phyloP scores from a whole-genome alignment of 2,797 vertebrate genomes.

The Sarcoramphus papa region DNA sequence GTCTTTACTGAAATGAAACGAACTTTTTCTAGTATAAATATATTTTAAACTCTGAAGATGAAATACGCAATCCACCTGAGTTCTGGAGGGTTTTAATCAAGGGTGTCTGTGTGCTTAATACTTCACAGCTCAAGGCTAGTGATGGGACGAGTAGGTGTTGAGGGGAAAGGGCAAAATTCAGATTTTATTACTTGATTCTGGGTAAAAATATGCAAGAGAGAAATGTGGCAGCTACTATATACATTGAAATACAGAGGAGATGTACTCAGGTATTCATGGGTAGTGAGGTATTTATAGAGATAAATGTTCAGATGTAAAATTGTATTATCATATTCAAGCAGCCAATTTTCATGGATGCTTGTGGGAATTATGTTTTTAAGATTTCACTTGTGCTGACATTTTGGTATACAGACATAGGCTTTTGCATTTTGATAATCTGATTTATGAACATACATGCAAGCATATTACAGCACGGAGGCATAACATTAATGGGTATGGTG shows the following conservation, averaged over 20 bases:
- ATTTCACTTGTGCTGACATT: not conserved
- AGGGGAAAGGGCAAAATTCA: not conserved
- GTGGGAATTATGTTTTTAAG: not conserved
- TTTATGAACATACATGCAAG: not conserved
- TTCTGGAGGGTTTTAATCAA: not conserved
- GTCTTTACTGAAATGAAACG: not conserved
- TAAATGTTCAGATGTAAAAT: not conserved
- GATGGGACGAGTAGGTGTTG: not conserved
- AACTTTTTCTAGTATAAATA: not conserved
- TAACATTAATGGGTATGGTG: too few species aligned
- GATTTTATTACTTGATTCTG: not conserved
- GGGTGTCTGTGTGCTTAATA: not conserved
- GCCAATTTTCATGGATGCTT: not conserved
- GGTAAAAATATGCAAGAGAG: not conserved
- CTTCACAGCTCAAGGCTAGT: not conserved
- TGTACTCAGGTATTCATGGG: not conserved
- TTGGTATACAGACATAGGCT: not conserved
- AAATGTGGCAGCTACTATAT: not conserved
- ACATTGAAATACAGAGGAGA: not conserved
- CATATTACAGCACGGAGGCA: rapidly evolving
- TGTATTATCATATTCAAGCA: not conserved
- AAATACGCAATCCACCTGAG: not conserved
- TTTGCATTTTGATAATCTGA: not conserved
- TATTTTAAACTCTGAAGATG: not conserved
- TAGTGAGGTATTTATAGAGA: not conserved